Conservation (phyloP, 2,888 invertebrate genomes). For the Argyresthia goedartella region DNA sequence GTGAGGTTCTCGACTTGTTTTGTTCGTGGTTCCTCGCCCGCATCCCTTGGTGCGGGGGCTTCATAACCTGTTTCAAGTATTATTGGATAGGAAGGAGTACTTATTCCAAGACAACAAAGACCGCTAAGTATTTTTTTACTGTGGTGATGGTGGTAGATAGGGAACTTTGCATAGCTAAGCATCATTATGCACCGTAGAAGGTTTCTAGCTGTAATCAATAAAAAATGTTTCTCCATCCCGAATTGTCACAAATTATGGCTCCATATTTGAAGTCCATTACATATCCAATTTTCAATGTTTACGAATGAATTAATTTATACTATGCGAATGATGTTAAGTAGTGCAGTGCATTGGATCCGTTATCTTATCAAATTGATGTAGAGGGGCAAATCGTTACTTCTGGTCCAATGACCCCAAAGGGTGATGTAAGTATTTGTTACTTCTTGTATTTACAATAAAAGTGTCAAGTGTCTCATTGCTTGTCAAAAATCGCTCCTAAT, state of each 20-base stretch:
- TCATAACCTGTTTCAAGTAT: slow-evolving; percentile 36
- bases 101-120: slow-evolving; percentile 32
- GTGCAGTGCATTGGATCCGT: slow-evolving; percentile 28
- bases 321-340: neutral
- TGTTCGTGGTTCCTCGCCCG: slow-evolving; percentile 22
- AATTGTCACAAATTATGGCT: too few relatives aligned
- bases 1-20: slow-evolving; percentile 22
- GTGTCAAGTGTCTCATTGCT: neutral
- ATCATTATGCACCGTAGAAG: too few relatives aligned
- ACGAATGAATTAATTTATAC: too few relatives aligned
- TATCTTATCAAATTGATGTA: slow-evolving; percentile 30
- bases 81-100: slow-evolving; percentile 1
- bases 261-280: too few relatives aligned
- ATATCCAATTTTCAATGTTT: too few relatives aligned
- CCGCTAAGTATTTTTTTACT: slow-evolving; percentile 3
- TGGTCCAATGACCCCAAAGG: slow-evolving; percentile 42
- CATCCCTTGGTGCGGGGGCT: slow-evolving; percentile 32
- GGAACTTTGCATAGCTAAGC: too few relatives aligned
- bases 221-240: too few relatives aligned
- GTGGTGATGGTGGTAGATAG: too few relatives aligned
- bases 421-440: neutral
- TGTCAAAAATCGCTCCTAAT: neutral
- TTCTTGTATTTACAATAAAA: neutral
- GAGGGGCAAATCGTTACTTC: slow-evolving; percentile 30
- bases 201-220: too few relatives aligned